Conservation (phyloP, 2,888 invertebrate species). For the Macrophya alboannulata region DNA sequence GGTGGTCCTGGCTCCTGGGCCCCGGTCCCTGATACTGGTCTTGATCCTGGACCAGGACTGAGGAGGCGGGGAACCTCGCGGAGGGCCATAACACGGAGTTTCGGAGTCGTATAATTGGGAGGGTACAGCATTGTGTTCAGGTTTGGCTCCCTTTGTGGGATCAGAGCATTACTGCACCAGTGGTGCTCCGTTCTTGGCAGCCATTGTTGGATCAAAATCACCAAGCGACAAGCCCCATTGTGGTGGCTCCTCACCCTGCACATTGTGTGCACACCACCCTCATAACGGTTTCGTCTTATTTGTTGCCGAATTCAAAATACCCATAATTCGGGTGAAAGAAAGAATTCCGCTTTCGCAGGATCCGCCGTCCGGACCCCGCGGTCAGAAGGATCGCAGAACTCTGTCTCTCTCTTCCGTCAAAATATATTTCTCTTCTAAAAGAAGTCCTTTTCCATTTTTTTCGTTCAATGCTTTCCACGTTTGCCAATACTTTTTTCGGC, state of each 20-base stretch:
- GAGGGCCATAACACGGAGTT: slow-evolving; percentile 45
- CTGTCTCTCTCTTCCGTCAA: background rate
- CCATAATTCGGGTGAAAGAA: background rate
- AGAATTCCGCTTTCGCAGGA: background rate
- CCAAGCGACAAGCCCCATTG: slow-evolving; percentile 59
- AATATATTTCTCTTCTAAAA: background rate
- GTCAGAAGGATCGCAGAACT: background rate
- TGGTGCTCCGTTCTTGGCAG: slow-evolving; percentile 58
- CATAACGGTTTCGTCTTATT: slow-evolving; percentile 62
- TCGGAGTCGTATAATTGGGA: slow-evolving; percentile 69
- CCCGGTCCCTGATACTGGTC: slow-evolving; percentile 34
- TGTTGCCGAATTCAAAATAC: slow-evolving; percentile 65
- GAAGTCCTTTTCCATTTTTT: background rate
- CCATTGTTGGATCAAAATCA: slow-evolving; percentile 57
- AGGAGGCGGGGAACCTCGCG: slow-evolving; percentile 18
- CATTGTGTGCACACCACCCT: slow-evolving; percentile 48
- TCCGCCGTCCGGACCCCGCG: background rate
- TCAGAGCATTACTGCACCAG: slow-evolving; percentile 71
- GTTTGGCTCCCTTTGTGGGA: slow-evolving; percentile 73
- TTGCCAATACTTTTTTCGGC: background rate
- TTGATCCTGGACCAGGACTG: slow-evolving; percentile 35
- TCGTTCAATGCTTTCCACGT: background rate
- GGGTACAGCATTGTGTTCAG: slow-evolving; percentile 67
- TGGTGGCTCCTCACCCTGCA: slow-evolving; percentile 49
- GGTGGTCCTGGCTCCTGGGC: slow-evolving; percentile 27